Conservation (phyloP, 2,113 vertebrate genomes). For the Echinops telfairi region DNA sequence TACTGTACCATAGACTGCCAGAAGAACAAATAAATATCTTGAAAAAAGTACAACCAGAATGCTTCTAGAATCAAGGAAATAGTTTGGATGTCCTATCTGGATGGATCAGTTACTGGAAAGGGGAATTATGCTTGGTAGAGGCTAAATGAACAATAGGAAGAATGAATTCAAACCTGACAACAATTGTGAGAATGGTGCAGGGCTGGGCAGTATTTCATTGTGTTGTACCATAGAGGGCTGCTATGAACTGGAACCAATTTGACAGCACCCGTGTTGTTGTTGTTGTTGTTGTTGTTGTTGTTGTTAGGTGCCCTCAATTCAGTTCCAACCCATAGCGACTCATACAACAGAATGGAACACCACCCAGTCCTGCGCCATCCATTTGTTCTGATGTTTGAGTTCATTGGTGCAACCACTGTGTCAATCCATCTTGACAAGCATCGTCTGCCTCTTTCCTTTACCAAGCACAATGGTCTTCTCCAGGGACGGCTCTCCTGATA, state of each 20-base stretch:
- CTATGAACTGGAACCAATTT: neutral
- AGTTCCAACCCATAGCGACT: too few relatives aligned
- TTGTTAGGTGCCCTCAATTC: too few relatives aligned
- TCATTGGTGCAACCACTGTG: too few relatives aligned
- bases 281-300: too few relatives aligned
- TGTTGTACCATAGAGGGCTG: neutral
- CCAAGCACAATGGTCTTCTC: too few relatives aligned
- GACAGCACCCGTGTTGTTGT: too few relatives aligned
- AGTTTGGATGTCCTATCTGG: neutral
- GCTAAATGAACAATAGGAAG: neutral
- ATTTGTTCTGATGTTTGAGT: too few relatives aligned
- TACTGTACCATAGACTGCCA: neutral
- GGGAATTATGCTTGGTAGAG: neutral
- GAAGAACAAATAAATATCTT: neutral
- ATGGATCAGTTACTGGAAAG: neutral
- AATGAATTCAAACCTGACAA: neutral
- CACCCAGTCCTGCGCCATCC: too few relatives aligned
- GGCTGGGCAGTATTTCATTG: neutral
- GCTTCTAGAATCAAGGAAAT: neutral
- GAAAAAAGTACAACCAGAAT: neutral
- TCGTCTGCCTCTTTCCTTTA: too few relatives aligned
- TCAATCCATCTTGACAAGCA: too few relatives aligned
- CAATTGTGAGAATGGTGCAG: neutral
- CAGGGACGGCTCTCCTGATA: too few relatives aligned
- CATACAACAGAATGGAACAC: too few relatives aligned